Conservation (phyloP, 2,888 invertebrate genomes). For the Orthonevra nobilis region DNA sequence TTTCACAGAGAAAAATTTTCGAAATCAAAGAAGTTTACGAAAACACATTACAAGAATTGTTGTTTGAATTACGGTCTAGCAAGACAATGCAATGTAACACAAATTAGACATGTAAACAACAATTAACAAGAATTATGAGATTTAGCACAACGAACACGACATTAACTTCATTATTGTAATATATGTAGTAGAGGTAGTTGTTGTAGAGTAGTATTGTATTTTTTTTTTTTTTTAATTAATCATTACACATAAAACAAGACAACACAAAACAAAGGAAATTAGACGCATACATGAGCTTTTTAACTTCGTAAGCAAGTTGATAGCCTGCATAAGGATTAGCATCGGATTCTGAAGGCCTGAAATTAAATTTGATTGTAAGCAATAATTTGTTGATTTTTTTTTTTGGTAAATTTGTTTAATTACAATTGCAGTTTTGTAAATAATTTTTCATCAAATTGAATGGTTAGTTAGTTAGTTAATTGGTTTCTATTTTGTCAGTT, state of each 20-base stretch:
- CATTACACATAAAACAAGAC: constrained; percentile 70
- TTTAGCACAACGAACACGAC: constrained; percentile 70
- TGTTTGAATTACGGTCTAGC: constrained; percentile 63
- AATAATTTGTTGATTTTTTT: constrained; percentile 71
- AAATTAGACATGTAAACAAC: constrained; percentile 70
- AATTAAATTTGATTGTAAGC: constrained; percentile 84
- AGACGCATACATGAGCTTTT: constrained; percentile 98
- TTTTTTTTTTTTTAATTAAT: constrained; percentile 25
- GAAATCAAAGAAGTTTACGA: constrained; percentile 46
- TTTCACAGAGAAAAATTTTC: constrained; percentile 49
- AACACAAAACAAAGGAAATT: constrained; percentile 76
- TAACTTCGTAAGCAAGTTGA: constrained; percentile 99
- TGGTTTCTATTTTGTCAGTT: constrained; percentile 22
- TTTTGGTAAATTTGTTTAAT: constrained; percentile 41
- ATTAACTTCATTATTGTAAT: constrained; percentile 58
- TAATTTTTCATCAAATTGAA: constrained; percentile 16
- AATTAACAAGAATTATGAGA: constrained; percentile 69
- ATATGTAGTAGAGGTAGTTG: constrained; percentile 51
- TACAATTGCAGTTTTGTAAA: constrained; percentile 22
- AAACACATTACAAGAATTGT: constrained; percentile 48
- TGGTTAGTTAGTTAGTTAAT: constrained; percentile 2
- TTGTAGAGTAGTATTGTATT: constrained; percentile 38
- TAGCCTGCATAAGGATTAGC: constrained; percentile 98
- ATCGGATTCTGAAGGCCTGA: constrained; percentile 93
- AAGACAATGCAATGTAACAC: constrained; percentile 69